These are phyloP conservation scores for Gnathonemus longibarbis DNA, from an alignment of 2,113 vertebrate genomes.

Conservation along the genomic window DNA sequence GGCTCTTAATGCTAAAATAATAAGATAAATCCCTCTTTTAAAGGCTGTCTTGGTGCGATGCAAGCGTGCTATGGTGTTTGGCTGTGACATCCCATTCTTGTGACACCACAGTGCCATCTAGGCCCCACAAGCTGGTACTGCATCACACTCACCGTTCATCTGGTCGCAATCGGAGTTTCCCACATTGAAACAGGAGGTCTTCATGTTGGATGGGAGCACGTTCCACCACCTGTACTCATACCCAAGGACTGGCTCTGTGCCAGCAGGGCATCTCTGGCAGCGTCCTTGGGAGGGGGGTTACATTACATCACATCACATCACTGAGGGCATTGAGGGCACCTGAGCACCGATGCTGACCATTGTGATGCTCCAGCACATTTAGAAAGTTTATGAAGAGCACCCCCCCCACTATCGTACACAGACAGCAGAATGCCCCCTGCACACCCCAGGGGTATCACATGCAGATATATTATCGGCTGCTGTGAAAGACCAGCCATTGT, in stretches of 20 bases:
- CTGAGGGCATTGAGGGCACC: background rate
- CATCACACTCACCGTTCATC: slow-evolving; percentile 79
- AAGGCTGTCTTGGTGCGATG: background rate
- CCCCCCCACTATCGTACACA: background rate
- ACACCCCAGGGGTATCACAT: background rate
- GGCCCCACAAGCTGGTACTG: background rate
- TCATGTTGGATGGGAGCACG: slow-evolving; percentile 84
- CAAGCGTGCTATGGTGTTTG: background rate
- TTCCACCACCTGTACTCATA: slow-evolving; percentile 99
- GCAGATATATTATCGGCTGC: background rate
- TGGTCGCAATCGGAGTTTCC: slow-evolving; percentile 89
- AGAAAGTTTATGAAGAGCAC: background rate
- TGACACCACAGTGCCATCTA: slow-evolving; percentile 17
- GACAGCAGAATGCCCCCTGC: background rate
- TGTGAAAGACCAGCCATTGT: background rate
- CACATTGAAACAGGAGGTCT: slow-evolving; percentile 94
- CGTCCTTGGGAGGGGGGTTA: slow-evolving; percentile 48
- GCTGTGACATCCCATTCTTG: background rate
- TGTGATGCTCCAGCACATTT: background rate
- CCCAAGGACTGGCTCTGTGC: slow-evolving; percentile 82
- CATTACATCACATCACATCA: background rate
- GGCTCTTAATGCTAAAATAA: background rate
- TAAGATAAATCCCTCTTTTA: background rate
- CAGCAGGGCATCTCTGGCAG: slow-evolving; percentile 80
- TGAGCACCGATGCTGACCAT: background rate